A percentile compares a stretch with the other conserved stretches of the same genome.
Evolutionary conservation across 1,140 invertebrate species (phyloP).

Genomic region (Zaprionus camerounensis): DNA sequence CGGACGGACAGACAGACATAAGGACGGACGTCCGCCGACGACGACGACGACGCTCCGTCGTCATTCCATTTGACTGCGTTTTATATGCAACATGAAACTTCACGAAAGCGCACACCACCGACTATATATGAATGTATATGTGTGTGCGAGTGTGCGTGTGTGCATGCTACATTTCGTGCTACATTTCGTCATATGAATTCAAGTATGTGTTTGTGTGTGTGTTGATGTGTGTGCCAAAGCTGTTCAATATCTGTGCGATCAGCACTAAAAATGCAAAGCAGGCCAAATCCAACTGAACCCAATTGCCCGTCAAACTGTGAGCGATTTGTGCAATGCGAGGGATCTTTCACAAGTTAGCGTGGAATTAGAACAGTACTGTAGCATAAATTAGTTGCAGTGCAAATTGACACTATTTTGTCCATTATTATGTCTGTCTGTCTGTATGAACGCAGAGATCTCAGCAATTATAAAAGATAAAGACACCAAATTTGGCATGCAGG

Average conservation of each 20-base stretch:
- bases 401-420: too few species aligned
- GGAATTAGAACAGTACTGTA: too few species aligned
- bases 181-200: conserved; percentile 6
- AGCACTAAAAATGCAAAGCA: conserved; percentile 68
- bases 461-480: too few species aligned
- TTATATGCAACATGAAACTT: conserved; percentile 63
- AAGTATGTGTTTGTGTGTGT: background rate
- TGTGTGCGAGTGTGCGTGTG: conserved; percentile 21
- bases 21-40: conserved; percentile 8
- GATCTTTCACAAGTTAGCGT: too few species aligned
- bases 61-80: conserved; percentile 80
- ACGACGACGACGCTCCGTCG: conserved; percentile 47
- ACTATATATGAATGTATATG: conserved; percentile 9
- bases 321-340: conserved; percentile 38
- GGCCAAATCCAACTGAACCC: conserved; percentile 43
- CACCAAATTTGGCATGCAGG: too few species aligned
- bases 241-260: conserved; percentile 78
- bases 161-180: conserved; percentile 45
- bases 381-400: too few species aligned
- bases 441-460: background rate
- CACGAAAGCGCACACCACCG: conserved; percentile 42
- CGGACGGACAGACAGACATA: conserved; percentile 1
- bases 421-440: too few species aligned
- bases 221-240: conserved; percentile 55
- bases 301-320: conserved; percentile 61